Conservation (phyloP, 2,113 vertebrate species). For the Sinocyclocheilus anshuiensis region DNA sequence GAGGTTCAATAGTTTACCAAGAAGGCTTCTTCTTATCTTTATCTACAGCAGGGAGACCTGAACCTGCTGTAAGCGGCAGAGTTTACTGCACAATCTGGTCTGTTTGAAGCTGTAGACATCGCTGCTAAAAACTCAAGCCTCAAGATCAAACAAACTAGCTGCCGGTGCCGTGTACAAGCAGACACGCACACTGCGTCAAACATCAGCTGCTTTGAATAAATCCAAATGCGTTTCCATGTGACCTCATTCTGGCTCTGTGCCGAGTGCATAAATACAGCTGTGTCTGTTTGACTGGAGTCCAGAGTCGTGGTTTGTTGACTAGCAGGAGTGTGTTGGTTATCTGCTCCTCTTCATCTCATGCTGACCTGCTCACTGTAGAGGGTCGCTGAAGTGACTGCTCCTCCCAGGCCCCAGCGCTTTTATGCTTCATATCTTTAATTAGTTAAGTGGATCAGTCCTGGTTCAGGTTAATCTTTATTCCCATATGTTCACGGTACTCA, state of each 20-base stretch:
- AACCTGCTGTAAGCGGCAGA: neutral
- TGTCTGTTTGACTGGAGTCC: neutral
- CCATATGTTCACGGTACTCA: slow-evolving; percentile 69
- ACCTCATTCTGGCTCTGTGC: slow-evolving; percentile 1
- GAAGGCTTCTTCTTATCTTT: neutral
- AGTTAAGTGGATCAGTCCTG: slow-evolving; percentile 74
- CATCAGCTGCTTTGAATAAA: slow-evolving; percentile 24
- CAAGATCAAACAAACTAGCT: neutral
- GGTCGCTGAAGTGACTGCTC: neutral
- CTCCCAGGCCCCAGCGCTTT: slow-evolving; percentile 8
- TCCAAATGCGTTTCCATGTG: slow-evolving; percentile 18
- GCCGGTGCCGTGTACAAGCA: neutral
- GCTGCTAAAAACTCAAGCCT: neutral
- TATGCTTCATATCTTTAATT: slow-evolving; percentile 62
- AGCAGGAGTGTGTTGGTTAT: neutral
- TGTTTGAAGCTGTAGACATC: neutral
- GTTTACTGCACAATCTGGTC: neutral
- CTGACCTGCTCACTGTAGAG: neutral
- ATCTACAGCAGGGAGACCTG: neutral
- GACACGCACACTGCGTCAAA: neutral
- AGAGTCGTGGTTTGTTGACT: neutral
- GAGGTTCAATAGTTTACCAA: neutral
- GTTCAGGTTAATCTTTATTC: slow-evolving; percentile 66
- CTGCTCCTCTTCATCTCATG: neutral
- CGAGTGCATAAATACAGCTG: neutral